A percentile compares a stretch with the other conserved stretches of the same genome.
Conservation (phyloP, 2,797 vertebrate species). For the Pipistrellus pipistrellus region DNA sequence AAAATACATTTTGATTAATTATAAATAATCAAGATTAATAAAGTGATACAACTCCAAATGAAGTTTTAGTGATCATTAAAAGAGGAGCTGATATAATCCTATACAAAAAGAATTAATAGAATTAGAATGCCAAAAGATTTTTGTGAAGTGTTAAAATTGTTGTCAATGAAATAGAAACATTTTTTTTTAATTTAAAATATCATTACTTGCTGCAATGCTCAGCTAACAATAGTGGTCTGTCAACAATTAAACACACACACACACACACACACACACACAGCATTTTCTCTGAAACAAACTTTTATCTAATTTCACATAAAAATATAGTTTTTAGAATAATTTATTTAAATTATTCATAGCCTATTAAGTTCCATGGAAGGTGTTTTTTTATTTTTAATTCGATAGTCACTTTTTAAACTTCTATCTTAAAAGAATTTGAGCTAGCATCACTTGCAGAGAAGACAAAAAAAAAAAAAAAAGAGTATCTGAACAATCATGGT, state of each 20-base stretch:
- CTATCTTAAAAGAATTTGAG: constrained; percentile 22
- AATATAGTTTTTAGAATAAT: constrained; percentile 42
- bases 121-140: constrained; percentile 73
- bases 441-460: background rate
- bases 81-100: constrained; percentile 60
- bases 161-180: constrained; percentile 72
- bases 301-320: constrained; percentile 60
- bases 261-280: background rate
- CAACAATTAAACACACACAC: constrained; percentile 38
- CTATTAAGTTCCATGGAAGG: constrained; percentile 8
- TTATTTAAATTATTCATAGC: constrained; percentile 65
- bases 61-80: constrained; percentile 74
- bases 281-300: constrained; percentile 62
- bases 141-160: constrained; percentile 76
- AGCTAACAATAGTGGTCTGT: constrained; percentile 76
- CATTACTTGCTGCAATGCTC: constrained; percentile 60
- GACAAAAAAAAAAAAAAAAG: background rate
- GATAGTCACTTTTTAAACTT: constrained; percentile 50
- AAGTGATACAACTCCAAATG: constrained; percentile 77
- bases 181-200: constrained; percentile 69
- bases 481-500: background rate
- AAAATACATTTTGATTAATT: constrained; percentile 74
- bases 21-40: constrained; percentile 77
- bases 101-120: constrained; percentile 60
- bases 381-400: background rate